Evolutionary conservation across 2,113 vertebrate genomes (phyloP).

Genomic region (Leptosomus discolor): DNA sequence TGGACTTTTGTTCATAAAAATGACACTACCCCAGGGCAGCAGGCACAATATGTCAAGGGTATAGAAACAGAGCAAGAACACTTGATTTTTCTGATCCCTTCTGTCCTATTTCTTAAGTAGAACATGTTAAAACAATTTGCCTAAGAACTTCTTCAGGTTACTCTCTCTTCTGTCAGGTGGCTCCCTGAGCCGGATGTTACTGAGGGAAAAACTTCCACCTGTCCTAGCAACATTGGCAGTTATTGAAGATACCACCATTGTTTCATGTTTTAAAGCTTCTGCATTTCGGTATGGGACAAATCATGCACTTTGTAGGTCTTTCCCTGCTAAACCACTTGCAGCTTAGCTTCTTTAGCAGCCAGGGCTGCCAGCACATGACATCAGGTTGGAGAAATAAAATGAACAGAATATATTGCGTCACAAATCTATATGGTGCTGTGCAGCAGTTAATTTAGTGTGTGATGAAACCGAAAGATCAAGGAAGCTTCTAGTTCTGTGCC

Average conservation of each 20-base stretch:
- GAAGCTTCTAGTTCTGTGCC: neutral
- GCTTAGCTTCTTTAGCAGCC: neutral
- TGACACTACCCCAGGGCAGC: neutral
- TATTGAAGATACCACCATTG: neutral
- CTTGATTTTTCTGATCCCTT: slow-evolving; percentile 2
- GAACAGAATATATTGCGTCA: neutral
- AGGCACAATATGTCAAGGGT: neutral
- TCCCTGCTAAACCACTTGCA: neutral
- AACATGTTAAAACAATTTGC: neutral
- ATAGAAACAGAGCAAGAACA: neutral
- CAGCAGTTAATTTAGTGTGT: neutral
- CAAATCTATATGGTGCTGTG: neutral
- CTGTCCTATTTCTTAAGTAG: neutral
- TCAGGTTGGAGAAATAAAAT: neutral
- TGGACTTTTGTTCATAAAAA: neutral
- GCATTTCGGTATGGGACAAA: neutral
- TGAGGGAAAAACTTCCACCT: neutral
- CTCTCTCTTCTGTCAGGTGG: neutral
- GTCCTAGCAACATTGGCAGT: neutral
- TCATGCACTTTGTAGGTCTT: neutral
- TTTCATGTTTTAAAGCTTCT: neutral
- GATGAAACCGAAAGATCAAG: neutral
- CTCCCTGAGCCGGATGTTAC: neutral
- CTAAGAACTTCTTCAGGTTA: neutral
- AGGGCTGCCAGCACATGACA: neutral